Percentiles rank a stretch among this genome's conserved stretches.
phyloP scores from a whole-genome alignment of 2,113 vertebrate genomes.

The Ochotona princeps region DNA sequence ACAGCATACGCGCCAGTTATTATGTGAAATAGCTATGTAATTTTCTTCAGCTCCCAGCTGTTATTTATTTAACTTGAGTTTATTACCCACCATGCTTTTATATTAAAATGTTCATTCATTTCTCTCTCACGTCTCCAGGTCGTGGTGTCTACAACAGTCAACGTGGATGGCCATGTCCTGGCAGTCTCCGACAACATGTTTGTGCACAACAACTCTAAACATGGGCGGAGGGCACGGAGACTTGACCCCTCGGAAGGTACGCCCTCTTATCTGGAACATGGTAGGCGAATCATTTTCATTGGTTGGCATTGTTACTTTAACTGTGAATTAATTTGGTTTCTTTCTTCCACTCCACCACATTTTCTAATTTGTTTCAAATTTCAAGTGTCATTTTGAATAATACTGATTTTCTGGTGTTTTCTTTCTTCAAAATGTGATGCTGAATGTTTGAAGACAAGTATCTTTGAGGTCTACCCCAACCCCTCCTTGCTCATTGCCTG shows the following conservation, averaged over 20 bases:
- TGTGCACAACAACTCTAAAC: conserved; percentile 99
- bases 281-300: conserved; percentile 92
- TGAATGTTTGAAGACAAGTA: conserved; percentile 6
- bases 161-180: conserved; percentile 96
- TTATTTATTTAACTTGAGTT: conserved; percentile 90
- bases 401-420: neutral
- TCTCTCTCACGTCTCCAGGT: conserved; percentile 89
- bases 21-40: conserved; percentile 89
- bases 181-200: conserved; percentile 99
- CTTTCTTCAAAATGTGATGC: neutral
- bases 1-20: conserved; percentile 89
- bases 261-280: conserved; percentile 95
- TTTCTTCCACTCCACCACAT: conserved; percentile 55
- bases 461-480: neutral
- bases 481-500: conserved; percentile 49
- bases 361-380: conserved; percentile 51
- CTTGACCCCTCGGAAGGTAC: conserved; percentile 97
- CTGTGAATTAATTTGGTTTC: conserved; percentile 82
- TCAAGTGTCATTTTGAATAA: conserved; percentile 33
- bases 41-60: conserved; percentile 89
- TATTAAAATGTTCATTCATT: conserved; percentile 80
- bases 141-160: conserved; percentile 98
- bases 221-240: conserved; percentile 93
- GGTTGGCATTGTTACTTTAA: conserved; percentile 86
- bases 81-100: conserved; percentile 82